Conservation (phyloP, 2,888 invertebrate species). For the Erannis defoliaria region DNA sequence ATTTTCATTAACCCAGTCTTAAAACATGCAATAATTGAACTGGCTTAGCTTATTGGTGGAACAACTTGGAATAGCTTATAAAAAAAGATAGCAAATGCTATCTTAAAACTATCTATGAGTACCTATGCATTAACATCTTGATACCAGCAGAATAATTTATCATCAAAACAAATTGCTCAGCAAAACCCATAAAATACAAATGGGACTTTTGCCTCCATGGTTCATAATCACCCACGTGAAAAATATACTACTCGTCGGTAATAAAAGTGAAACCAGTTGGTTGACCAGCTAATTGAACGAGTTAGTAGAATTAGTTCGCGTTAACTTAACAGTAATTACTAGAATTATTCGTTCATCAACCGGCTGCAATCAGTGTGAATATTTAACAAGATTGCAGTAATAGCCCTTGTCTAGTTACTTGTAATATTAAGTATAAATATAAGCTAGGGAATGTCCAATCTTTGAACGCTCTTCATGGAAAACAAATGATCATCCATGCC, state of each 20-base stretch:
- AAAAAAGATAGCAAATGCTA: conserved; percentile 5
- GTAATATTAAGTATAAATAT: not conserved
- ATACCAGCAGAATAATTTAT: not conserved
- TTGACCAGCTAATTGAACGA: conserved; percentile 23
- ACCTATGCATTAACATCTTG: not conserved
- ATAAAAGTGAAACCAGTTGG: conserved; percentile 43
- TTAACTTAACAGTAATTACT: conserved; percentile 41
- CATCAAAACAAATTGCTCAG: conserved; percentile 19
- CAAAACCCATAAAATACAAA: conserved; percentile 9
- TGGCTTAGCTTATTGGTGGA: too few species aligned
- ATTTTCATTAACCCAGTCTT: too few species aligned
- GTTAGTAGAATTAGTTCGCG: conserved; percentile 24
- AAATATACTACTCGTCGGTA: conserved; percentile 15
- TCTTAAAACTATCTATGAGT: not conserved
- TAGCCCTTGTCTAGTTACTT: conserved; percentile 11
- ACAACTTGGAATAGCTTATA: conserved; percentile 1
- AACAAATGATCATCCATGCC: too few species aligned
- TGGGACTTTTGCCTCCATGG: conserved; percentile 3
- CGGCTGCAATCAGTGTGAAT: conserved; percentile 39
- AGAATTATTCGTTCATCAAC: conserved; percentile 40
- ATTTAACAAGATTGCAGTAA: conserved; percentile 37
- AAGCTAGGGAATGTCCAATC: not conserved
- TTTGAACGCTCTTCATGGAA: not conserved
- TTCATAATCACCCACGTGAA: conserved; percentile 21
- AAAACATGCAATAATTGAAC: too few species aligned